Evolutionary conservation across 2,113 vertebrate species (phyloP).

Genomic region (Pan paniscus): DNA sequence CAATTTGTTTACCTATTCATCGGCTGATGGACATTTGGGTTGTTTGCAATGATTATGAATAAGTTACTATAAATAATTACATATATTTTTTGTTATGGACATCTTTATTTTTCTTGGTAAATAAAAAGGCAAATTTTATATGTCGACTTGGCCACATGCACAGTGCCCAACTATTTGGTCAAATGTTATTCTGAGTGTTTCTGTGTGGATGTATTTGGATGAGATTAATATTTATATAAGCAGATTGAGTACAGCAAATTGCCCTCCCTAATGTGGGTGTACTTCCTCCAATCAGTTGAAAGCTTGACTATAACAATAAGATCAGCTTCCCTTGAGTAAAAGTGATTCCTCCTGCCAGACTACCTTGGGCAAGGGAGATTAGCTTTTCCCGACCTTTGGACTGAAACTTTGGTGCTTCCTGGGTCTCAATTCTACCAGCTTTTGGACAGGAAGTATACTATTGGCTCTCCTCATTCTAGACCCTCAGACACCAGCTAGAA

Average conservation of each 20-base stretch:
- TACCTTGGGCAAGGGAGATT: not conserved
- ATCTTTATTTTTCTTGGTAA: not conserved
- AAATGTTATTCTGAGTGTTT: no score
- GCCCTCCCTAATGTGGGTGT: no score
- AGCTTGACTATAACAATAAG: not conserved
- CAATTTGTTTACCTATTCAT: not conserved
- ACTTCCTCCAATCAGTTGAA: not conserved
- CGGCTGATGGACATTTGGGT: not conserved
- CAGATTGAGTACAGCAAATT: no score
- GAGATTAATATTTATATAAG: no score
- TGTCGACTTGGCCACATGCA: not conserved
- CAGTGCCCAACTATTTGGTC: not conserved
- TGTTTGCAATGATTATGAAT: not conserved
- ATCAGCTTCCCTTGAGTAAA: not conserved
- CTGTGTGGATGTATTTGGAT: no score
- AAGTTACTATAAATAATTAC: not conserved
- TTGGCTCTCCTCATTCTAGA: no score
- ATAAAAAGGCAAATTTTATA: not conserved
- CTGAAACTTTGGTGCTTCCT: not conserved
- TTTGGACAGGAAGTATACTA: not conserved
- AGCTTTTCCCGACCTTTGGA: not conserved
- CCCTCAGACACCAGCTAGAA: not conserved
- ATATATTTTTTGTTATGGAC: not conserved
- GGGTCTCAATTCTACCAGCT: not conserved
- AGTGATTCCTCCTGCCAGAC: not conserved